These are phyloP conservation scores for Myrmecobius fasciatus DNA, from an alignment of 2,113 vertebrate species.

Conservation along the genomic window DNA sequence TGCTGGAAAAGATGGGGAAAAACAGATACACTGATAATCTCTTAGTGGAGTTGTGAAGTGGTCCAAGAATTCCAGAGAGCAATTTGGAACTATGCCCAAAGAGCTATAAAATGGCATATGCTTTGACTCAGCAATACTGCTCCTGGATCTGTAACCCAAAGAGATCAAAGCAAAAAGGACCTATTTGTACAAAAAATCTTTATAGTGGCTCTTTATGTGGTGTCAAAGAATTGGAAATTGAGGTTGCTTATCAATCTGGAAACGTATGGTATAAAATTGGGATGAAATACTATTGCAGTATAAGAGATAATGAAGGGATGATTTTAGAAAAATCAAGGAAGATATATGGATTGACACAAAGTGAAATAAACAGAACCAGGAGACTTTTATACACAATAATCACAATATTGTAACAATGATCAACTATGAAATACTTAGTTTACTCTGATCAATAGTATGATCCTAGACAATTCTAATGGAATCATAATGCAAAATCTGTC, in stretches of 20 bases:
- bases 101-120: background rate
- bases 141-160: background rate
- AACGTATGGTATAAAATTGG: background rate
- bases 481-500: background rate
- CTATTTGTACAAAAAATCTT: too few relatives aligned
- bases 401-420: background rate
- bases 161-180: background rate
- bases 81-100: background rate
- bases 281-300: background rate
- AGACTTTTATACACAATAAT: background rate
- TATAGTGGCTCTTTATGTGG: too few relatives aligned
- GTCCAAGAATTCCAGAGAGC: background rate
- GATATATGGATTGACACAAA: background rate
- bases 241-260: background rate
- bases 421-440: background rate
- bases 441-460: background rate
- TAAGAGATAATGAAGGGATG: background rate
- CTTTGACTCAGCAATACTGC: background rate
- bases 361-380: background rate
- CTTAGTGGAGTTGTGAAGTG: background rate
- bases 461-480: background rate
- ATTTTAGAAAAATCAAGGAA: too few relatives aligned
- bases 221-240: background rate
- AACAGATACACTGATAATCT: background rate
- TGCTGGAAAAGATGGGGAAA: too few relatives aligned